phyloP scores from a whole-genome alignment of 2,888 invertebrate species.

The Osmoderma eremita region DNA sequence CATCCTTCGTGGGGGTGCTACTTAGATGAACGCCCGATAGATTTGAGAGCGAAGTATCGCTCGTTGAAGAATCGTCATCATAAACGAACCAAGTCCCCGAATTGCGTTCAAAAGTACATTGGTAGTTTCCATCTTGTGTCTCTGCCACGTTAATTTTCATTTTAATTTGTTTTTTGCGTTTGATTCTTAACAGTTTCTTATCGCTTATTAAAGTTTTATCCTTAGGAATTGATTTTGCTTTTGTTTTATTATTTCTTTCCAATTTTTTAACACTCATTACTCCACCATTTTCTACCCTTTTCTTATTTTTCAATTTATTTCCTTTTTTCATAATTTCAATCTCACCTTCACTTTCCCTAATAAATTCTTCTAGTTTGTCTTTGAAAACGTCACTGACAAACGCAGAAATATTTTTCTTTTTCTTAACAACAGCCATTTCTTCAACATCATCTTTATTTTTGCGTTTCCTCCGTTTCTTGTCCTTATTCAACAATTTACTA shows the following conservation, averaged over 20 bases:
- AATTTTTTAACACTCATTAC: background rate
- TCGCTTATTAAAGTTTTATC: background rate
- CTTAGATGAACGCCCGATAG: background rate
- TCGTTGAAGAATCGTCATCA: conserved; percentile 34
- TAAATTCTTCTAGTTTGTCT: conserved; percentile 43
- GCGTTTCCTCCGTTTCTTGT: conserved; percentile 56
- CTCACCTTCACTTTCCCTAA: conserved; percentile 42
- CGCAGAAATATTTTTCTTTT: conserved; percentile 48
- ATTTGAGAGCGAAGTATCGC: background rate
- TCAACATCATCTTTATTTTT: conserved; percentile 48
- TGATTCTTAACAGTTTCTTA: background rate
- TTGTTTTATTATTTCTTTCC: background rate
- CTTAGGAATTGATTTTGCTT: background rate
- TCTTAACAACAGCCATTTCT: conserved; percentile 49
- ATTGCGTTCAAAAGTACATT: conserved; percentile 56
- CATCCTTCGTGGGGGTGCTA: background rate
- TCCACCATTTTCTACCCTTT: background rate
- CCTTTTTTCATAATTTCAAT: conserved; percentile 9
- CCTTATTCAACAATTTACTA: conserved; percentile 57
- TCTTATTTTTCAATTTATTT: conserved; percentile 16
- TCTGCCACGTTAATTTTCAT: conserved; percentile 27
- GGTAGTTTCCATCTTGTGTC: conserved; percentile 46
- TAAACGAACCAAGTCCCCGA: conserved; percentile 60
- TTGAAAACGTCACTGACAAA: conserved; percentile 41
- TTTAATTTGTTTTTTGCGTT: conserved; percentile 1